These are phyloP conservation scores for Carposina sasakii DNA, from an alignment of 1,140 invertebrate genomes.

Conservation along the genomic window DNA sequence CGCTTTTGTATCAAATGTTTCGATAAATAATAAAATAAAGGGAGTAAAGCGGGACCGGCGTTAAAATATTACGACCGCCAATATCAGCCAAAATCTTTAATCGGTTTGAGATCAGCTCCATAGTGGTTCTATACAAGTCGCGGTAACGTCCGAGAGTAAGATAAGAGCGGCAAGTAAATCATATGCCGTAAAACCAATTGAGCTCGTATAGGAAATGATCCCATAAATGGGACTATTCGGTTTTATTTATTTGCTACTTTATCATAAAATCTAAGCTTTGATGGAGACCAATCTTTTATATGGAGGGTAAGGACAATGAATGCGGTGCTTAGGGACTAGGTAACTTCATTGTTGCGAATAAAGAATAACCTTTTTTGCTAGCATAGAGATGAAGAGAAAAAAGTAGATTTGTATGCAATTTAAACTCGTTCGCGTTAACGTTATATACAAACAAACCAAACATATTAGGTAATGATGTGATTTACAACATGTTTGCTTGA, in stretches of 20 bases:
- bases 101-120: constrained; percentile 46
- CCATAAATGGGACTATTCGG: constrained; percentile 1
- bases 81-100: constrained; percentile 63
- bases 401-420: no score
- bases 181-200: constrained; percentile 37
- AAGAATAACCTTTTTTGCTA: no score
- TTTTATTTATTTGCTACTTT: constrained; percentile 1
- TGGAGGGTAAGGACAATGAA: no score
- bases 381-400: no score
- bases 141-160: constrained; percentile 28
- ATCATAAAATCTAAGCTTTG: no score
- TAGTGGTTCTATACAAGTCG: constrained; percentile 33
- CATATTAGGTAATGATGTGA: no score
- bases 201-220: constrained; percentile 12
- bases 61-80: constrained; percentile 64
- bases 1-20: constrained; percentile 51
- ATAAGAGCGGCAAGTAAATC: constrained; percentile 38
- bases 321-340: no score
- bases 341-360: no score
- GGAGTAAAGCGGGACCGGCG: constrained; percentile 49
- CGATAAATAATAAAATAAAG: constrained; percentile 59
- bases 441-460: no score
- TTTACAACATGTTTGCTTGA: no score
- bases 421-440: no score
- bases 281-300: no score